Percentiles rank a stretch among this genome's conserved stretches.
Conservation (phyloP, 1,140 invertebrate species). For the Drosophila santomea region DNA sequence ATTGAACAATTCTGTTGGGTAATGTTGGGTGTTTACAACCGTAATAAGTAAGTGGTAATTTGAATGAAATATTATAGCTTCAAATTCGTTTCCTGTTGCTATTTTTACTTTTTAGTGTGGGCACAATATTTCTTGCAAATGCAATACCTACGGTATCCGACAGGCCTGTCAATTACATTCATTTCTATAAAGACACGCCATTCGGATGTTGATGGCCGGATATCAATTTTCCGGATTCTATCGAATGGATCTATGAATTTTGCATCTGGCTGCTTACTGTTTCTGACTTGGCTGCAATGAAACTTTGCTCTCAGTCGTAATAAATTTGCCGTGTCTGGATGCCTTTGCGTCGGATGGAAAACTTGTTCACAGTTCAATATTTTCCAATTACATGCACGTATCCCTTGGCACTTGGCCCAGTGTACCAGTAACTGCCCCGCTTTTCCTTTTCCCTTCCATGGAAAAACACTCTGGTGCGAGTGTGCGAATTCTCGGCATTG, state of each 20-base stretch:
- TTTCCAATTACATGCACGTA: conserved; percentile 77
- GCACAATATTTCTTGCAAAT: neutral
- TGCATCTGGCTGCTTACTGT: conserved; percentile 22
- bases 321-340: conserved; percentile 50
- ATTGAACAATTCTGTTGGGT: too few relatives aligned
- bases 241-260: conserved; percentile 17
- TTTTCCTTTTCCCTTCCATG: neutral
- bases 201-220: conserved; percentile 1
- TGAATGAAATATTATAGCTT: too few relatives aligned
- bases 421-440: conserved; percentile 1
- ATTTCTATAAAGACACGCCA: neutral
- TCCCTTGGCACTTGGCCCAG: conserved; percentile 40
- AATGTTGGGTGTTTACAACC: too few relatives aligned
- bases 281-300: conserved; percentile 18
- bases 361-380: conserved; percentile 68
- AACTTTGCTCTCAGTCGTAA: conserved; percentile 42
- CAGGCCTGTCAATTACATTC: conserved; percentile 3
- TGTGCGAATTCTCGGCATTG: conserved; percentile 51
- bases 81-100: neutral
- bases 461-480: conserved; percentile 8
- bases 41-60: too few relatives aligned
- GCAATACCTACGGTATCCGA: neutral
- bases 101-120: neutral
- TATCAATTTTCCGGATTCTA: conserved; percentile 9
- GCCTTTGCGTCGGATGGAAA: conserved; percentile 31